Evolutionary conservation across 1,140 invertebrate species (phyloP).

Genomic region (Dinoponera quadriceps): DNA sequence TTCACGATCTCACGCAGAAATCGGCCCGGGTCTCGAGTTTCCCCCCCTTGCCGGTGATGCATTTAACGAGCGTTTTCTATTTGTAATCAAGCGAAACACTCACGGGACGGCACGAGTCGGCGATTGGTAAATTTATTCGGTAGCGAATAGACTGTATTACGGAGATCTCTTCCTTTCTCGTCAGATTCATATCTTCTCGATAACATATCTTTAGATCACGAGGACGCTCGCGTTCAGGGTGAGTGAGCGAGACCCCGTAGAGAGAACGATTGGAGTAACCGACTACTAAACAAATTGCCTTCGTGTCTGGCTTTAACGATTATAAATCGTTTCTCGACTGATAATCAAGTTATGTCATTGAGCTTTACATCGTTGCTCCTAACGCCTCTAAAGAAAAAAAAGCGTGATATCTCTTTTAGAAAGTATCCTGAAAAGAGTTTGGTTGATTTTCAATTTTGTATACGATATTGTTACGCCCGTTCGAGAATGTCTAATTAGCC

Average conservation of each 20-base stretch:
- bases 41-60: background rate
- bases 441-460: slow-evolving; percentile 22
- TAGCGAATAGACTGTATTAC: background rate
- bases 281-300: slow-evolving; percentile 44
- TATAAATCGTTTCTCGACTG: slow-evolving; percentile 53
- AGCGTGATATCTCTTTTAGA: slow-evolving; percentile 18
- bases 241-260: background rate
- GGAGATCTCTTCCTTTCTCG: slow-evolving; percentile 5
- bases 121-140: background rate
- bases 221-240: background rate
- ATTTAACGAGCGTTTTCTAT: slow-evolving; percentile 22
- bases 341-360: slow-evolving; percentile 44
- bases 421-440: background rate
- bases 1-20: slow-evolving; percentile 9
- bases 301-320: slow-evolving; percentile 46
- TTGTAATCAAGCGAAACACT: background rate
- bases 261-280: slow-evolving; percentile 23
- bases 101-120: background rate
- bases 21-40: background rate
- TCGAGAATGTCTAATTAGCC: background rate
- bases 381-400: slow-evolving; percentile 13
- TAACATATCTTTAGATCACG: slow-evolving; percentile 41
- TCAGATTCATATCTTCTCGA: slow-evolving; percentile 34
- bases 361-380: slow-evolving; percentile 31
- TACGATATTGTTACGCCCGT: background rate